Evolutionary conservation across 2,888 invertebrate genomes (phyloP), one percentile per base, ranked within the genome.

Genomic region (Sicus ferrugineus): DNA sequence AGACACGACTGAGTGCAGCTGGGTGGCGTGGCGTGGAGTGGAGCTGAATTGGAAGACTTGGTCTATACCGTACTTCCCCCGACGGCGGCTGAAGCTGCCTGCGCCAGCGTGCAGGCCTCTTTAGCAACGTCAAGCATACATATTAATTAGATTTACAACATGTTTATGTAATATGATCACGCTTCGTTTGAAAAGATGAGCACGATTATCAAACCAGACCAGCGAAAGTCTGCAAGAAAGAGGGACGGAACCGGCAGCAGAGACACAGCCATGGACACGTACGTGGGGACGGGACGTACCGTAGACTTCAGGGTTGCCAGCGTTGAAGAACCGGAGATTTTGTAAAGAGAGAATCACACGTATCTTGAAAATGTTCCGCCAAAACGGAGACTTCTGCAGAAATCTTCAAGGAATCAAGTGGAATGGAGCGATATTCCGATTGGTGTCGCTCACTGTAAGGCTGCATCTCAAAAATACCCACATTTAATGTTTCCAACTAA

Each of bases 151-250:
- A 70, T 56, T 63, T 46, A 62, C 59, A 50, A 65, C 68, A 58
- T 68, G 67, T 71, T 73, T 72, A 72, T 71, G 72, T 69, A 71
- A 71, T 72, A 67, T 64, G 67, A 72, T 70, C 73, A 74, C 73
- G 73, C 70, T 70, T 54, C 26, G 59, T 50, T 65, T 46, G 42
- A 14, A 42, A 48, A 50, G 30, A 19, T 31, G n/a, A 30, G 30
- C 63, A 31, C 5, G 46, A 14, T 42, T 28, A 30, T 56, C 14
- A 56, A 56, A n/a, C 21, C 52, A 65, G 9, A 65, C 5, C 52
- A 52, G 16, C 52, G 16, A 52, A 54, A 34, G 9, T 54, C 65
- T 64, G 46, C 30, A 19, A 34, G 23, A 34, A 38, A 23, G 16
- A 21, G 21, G 42, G 26, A 42, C 42, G 23, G n/a, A 42, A 42